Base-by-base conservation (phyloP, 1,140 invertebrate species). In the Brachionus asplanchnoidis region DNA sequence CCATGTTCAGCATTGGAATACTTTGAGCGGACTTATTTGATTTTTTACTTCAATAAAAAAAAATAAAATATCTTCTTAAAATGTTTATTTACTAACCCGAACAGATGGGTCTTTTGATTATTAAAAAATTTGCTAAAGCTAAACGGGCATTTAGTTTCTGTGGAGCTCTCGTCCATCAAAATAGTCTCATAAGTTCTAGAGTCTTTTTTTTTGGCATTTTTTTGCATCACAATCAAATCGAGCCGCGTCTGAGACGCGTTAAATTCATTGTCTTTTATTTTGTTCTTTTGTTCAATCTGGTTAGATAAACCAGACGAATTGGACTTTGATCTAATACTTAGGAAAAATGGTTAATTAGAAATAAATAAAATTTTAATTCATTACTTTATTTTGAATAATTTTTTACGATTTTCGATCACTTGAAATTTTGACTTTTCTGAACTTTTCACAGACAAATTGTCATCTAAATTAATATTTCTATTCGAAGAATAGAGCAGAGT, bases 21-120 rank as follows among this genome's bases (percentile, higher is more conserved):
- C 70, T 87, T 85, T 85, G 85, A 87, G 12, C 82, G 17, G 28
- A 79, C 53, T 85, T 85, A 75, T 85, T 84, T n/a, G 40, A 42
- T 56, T 85, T 85, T 44, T 77, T 77, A n/a, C 44, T 77, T 50
- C 26, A 50, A 17, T 8, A 17, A 8, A 17, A 42, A 17, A 75
- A 75, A 42, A 23, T 1, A 40, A 73, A 23, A 75, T 2, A 6
- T 75, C 46, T 44, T 20, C 17, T 26, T 17, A 17, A 75, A 8
- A 40, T 26, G 9, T 11, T 75, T 82, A 42, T 82, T 46, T 36
- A 36, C 32, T 36, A 6, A 75, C 60, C 85, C 79, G 23, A 36
- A 23, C 65, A 73, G 4, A 32, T 77, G 44, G 26, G 17, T 11
- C 28, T 77, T 77, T 77, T 17, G 44, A 77, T 77, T 77, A 23